Base-by-base conservation (phyloP, 2,113 vertebrate species). In the Australoheros scitulus region DNA sequence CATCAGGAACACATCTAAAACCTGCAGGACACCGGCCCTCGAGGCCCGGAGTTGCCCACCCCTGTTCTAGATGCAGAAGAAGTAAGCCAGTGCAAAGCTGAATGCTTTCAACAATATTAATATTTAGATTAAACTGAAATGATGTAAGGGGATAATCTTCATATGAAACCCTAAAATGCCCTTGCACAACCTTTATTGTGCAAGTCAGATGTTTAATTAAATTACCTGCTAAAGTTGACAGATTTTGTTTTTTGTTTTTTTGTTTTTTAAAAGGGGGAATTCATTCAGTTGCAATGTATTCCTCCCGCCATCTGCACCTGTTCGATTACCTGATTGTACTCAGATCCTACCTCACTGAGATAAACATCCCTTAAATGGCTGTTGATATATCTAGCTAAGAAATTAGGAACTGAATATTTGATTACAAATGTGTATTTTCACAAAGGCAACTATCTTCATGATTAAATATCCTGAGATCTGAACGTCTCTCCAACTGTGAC, bases 71-170 rank as follows among this genome's bases (percentile, higher is more conserved):
- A 61, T 80, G 24, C 26, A 34, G 26, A 47, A 68, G 59, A 18
- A 47, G 8, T 76, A 61, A 77, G 22, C 59, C 61, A 52, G 57
- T 56, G 32, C 10, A 50, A 83, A 80, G 26, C 81, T 38, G 9
- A 61, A 57, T 58, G 81, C 91, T 91, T 89, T 92, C 29, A 86
- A 22, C 29, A 58, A 77, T 84, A 87, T 91, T 86, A 81, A 88
- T 36, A 57, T 26, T 34, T 34, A 32, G 85, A 90, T 87, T 83
- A 79, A 80, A 55, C 52, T 26, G 41, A 77, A 82, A 72, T 89
- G 11, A 87, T 81, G 81, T 61, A 89, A 86, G 70, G 4, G 58
- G 47, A 82, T 76, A 77, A 83, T 80, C 64, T 59, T 61, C 60
- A 84, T 72, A 34, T 84, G 55, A 50, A 52, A 22, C 57, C 38